These are phyloP conservation scores for Sycobia sp. DNA, from an alignment of 1,140 invertebrate genomes.

Conservation along the genomic window DNA sequence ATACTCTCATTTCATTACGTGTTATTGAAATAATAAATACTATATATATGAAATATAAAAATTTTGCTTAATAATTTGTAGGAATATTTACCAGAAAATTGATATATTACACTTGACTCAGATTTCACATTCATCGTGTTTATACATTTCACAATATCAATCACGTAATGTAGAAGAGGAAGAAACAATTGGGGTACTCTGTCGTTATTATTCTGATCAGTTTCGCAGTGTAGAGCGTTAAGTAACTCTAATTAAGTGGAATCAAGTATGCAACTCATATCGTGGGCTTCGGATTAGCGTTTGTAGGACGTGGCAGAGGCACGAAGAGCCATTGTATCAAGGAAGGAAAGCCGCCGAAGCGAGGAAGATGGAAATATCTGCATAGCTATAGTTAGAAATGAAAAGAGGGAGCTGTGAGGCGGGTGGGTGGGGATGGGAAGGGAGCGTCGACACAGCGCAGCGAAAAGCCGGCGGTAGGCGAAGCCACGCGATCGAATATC, in stretches of 20 bases:
- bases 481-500: constrained; percentile 33
- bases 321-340: neutral
- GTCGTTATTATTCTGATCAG: constrained; percentile 49
- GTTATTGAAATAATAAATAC: too few relatives aligned
- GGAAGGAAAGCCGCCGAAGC: neutral
- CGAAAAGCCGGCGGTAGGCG: neutral
- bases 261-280: constrained; percentile 51
- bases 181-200: constrained; percentile 17
- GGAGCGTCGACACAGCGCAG: neutral
- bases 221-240: constrained; percentile 39
- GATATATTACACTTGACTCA: too few relatives aligned
- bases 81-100: too few relatives aligned
- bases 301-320: constrained; percentile 1
- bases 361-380: neutral
- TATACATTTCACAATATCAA: constrained; percentile 3
- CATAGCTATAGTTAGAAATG: neutral
- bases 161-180: constrained; percentile 14
- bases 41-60: too few relatives aligned
- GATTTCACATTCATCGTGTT: too few relatives aligned
- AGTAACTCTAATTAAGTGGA: constrained; percentile 54
- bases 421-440: neutral
- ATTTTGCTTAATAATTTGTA: too few relatives aligned
- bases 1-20: too few relatives aligned
- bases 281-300: constrained; percentile 46
- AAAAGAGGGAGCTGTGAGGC: neutral